Conservation (phyloP, 2,888 invertebrate genomes). For the Melinaea marsaeus region DNA sequence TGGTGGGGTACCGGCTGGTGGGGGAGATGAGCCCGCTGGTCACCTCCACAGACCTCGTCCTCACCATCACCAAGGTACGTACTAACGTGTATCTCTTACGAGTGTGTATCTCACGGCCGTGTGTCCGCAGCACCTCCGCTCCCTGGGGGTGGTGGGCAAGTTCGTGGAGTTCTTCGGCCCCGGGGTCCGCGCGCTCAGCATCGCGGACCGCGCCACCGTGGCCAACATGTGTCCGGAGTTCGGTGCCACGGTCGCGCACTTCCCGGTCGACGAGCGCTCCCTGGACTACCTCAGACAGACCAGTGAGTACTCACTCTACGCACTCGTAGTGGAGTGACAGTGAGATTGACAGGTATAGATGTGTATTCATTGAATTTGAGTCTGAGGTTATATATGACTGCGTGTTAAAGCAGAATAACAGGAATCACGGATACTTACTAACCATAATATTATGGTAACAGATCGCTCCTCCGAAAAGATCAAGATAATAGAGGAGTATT, state of each 20-base stretch:
- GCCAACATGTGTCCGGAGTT: slow-evolving; percentile 99
- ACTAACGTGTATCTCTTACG: neutral
- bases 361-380: too few species aligned
- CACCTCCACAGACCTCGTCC: slow-evolving; percentile 97
- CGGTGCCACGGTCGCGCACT: slow-evolving; percentile 97
- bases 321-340: too few species aligned
- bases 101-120: neutral
- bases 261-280: slow-evolving; percentile 91
- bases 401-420: too few species aligned
- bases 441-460: slow-evolving; percentile 48
- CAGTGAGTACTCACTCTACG: slow-evolving; percentile 44
- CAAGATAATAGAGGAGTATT: slow-evolving; percentile 87
- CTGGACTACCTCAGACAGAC: slow-evolving; percentile 88
- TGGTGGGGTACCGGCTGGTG: slow-evolving; percentile 93
- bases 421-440: neutral
- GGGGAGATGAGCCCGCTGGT: slow-evolving; percentile 89
- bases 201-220: slow-evolving; percentile 98
- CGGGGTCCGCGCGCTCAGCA: slow-evolving; percentile 92
- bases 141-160: slow-evolving; percentile 97
- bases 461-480: slow-evolving; percentile 89
- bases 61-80: slow-evolving; percentile 95
- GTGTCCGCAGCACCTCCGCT: slow-evolving; percentile 85
- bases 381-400: too few species aligned
- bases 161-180: slow-evolving; percentile 99
- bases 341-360: neutral